These are phyloP conservation scores for Tipula unca DNA, from an alignment of 2,888 invertebrate species.

Conservation along the genomic window DNA sequence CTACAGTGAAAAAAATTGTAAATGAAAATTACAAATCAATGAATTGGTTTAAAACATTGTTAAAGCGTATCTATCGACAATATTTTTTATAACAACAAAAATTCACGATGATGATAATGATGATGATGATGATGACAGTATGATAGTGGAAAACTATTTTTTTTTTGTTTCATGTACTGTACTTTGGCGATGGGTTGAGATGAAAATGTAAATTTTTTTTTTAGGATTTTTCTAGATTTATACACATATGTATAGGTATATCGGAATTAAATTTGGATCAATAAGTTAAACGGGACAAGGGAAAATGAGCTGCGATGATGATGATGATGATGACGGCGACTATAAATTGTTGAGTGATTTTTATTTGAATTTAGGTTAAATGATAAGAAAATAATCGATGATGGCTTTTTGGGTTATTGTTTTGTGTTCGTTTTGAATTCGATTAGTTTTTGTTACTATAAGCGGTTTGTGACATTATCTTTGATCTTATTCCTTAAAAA, in stretches of 20 bases:
- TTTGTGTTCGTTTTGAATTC: neutral
- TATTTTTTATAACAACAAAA: neutral
- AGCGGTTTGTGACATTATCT: neutral
- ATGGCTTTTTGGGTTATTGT: neutral
- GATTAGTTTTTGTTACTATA: neutral
- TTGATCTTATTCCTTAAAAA: too few species aligned
- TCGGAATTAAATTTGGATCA: neutral
- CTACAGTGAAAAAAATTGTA: neutral
- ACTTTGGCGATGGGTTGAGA: neutral
- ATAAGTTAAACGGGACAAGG: neutral
- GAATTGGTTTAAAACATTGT: neutral
- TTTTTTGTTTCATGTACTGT: neutral
- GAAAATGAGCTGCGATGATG: neutral
- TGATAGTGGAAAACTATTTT: neutral
- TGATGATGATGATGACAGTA: neutral
- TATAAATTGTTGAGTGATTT: neutral
- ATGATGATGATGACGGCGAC: neutral
- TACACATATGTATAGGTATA: neutral
- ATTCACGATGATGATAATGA: neutral
- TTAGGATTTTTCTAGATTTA: neutral
- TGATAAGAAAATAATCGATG: neutral
- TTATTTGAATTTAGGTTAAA: neutral
- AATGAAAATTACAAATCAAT: neutral
- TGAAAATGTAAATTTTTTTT: neutral
- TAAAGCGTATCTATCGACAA: neutral